Percentiles rank a stretch among this genome's conserved stretches.
Conservation (phyloP, 2,888 invertebrate genomes). For the Drosophila subsilvestris region DNA sequence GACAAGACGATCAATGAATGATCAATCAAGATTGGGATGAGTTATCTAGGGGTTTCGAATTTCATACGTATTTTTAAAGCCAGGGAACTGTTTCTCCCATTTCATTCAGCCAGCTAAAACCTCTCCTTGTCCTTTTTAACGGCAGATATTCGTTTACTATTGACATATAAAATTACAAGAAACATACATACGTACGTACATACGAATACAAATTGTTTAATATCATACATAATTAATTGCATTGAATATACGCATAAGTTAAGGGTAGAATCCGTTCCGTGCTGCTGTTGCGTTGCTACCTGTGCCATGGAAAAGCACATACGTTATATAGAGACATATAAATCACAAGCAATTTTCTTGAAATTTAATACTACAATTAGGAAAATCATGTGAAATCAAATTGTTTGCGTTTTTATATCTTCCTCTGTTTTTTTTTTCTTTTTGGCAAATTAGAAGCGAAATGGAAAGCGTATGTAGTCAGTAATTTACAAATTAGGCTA, state of each 20-base stretch:
- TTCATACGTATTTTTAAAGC: no score
- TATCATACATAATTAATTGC: conserved; percentile 3
- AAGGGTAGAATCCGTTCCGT: not conserved
- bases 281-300: conserved; percentile 3
- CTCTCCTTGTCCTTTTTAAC: no score
- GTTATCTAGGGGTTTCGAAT: not conserved
- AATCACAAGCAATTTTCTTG: conserved; percentile 61
- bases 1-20: no score
- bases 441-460: conserved; percentile 61
- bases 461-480: conserved; percentile 17
- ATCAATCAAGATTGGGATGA: not conserved
- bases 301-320: conserved; percentile 2
- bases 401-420: conserved; percentile 21
- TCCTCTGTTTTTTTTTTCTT: conserved; percentile 12
- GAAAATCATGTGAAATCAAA: conserved; percentile 45
- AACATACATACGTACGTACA: no score
- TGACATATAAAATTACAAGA: not conserved
- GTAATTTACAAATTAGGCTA: conserved; percentile 62
- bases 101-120: no score
- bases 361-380: conserved; percentile 69
- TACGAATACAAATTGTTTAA: not conserved
- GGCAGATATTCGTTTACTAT: not conserved
- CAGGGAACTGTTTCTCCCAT: no score
- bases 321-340: conserved; percentile 21
- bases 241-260: not conserved